These are phyloP conservation scores for Ophiodon elongatus DNA, from an alignment of 2,113 vertebrate species.

Conservation along the genomic window DNA sequence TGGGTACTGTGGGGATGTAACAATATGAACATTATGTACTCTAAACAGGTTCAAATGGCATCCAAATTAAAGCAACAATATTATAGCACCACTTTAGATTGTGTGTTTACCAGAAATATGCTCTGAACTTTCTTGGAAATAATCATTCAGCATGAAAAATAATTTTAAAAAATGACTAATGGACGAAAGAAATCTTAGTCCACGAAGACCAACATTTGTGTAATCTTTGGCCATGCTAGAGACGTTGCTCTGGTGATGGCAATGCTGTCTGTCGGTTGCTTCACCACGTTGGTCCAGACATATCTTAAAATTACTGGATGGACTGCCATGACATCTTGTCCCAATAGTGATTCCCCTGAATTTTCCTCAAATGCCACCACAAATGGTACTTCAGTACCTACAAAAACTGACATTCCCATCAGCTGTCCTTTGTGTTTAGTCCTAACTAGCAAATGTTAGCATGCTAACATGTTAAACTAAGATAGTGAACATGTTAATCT, in stretches of 20 bases:
- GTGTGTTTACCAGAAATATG: too few relatives aligned
- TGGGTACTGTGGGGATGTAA: too few relatives aligned
- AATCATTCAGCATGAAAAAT: too few relatives aligned
- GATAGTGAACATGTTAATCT: not conserved
- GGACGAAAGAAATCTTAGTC: too few relatives aligned
- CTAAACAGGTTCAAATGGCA: too few relatives aligned
- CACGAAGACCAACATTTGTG: not conserved
- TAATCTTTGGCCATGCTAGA: not conserved
- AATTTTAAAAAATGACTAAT: too few relatives aligned
- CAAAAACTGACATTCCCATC: not conserved
- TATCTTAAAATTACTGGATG: slow-evolving; percentile 3
- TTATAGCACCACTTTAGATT: too few relatives aligned
- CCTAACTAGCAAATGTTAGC: not conserved
- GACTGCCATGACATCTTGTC: not conserved
- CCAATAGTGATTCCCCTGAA: not conserved
- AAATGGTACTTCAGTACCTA: not conserved
- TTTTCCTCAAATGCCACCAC: not conserved
- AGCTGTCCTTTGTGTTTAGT: not conserved
- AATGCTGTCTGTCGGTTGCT: not conserved
- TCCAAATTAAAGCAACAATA: too few relatives aligned
- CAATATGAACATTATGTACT: too few relatives aligned
- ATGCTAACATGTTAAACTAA: not conserved
- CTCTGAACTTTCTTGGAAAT: too few relatives aligned
- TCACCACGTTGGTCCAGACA: not conserved
- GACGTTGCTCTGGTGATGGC: not conserved